Percentiles rank a stretch among this genome's conserved stretches.
phyloP scores from a whole-genome alignment of 2,113 vertebrate species.

The Piaya cayana region DNA sequence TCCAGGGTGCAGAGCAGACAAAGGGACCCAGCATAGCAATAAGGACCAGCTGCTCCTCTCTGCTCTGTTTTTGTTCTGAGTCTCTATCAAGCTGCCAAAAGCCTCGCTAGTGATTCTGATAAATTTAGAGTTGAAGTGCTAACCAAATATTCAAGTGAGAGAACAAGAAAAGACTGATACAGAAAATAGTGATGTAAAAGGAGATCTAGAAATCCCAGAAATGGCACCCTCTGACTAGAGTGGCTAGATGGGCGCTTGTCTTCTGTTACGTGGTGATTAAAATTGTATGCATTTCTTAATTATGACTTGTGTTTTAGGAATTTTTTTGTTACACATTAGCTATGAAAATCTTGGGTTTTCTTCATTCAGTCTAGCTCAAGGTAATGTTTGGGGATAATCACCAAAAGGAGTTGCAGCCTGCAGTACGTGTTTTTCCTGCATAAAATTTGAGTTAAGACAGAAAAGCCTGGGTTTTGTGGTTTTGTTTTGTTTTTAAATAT shows the following conservation, averaged over 20 bases:
- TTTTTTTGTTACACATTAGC: neutral
- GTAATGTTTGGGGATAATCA: neutral
- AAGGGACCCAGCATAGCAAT: slow-evolving; percentile 26
- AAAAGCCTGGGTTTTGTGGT: neutral
- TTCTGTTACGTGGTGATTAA: neutral
- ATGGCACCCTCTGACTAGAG: neutral
- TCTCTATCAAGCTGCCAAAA: slow-evolving; percentile 33
- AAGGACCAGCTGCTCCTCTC: slow-evolving; percentile 54
- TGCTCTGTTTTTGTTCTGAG: slow-evolving; percentile 5
- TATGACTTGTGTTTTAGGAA: neutral
- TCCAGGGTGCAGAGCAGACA: slow-evolving; percentile 59
- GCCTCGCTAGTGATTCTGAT: slow-evolving; percentile 32
- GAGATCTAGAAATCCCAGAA: slow-evolving; percentile 16
- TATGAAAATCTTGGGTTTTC: neutral
- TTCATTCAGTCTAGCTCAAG: neutral
- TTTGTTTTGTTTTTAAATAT: neutral
- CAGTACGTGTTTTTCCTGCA: neutral
- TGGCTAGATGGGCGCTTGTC: neutral
- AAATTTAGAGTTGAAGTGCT: slow-evolving; percentile 28
- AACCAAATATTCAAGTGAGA: slow-evolving; percentile 35
- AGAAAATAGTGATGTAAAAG: neutral
- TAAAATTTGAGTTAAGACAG: neutral
- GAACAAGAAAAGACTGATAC: slow-evolving; percentile 1
- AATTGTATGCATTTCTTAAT: neutral
- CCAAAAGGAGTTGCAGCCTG: neutral